A percentile compares a stretch with the other conserved stretches of the same genome.
phyloP scores from a whole-genome alignment of 1,140 invertebrate species.

The Cepaea nemoralis region DNA sequence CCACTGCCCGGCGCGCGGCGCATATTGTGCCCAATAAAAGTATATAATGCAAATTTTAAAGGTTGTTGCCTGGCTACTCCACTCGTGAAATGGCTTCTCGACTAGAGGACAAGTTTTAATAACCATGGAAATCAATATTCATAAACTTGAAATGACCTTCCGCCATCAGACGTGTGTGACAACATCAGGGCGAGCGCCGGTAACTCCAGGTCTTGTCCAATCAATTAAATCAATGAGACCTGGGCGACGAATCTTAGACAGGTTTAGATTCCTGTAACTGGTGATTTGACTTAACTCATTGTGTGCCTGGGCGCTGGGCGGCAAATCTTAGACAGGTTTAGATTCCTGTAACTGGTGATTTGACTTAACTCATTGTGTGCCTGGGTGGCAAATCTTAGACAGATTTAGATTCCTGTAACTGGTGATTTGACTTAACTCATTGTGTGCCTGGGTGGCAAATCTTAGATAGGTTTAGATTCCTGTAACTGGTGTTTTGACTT shows the following conservation, averaged over 20 bases:
- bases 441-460: too few species aligned
- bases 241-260: not conserved
- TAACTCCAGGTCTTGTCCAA: not conserved
- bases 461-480: too few species aligned
- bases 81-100: not conserved
- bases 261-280: not conserved
- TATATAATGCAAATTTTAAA: slow-evolving; percentile 5
- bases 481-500: too few species aligned
- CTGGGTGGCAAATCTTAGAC: too few species aligned
- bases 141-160: slow-evolving; percentile 18
- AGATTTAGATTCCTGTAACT: too few species aligned
- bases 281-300: too few species aligned
- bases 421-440: too few species aligned
- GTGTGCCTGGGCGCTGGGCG: too few species aligned
- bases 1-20: not conserved
- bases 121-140: not conserved
- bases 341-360: too few species aligned
- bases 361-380: too few species aligned
- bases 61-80: not conserved
- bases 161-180: not conserved
- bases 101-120: not conserved
- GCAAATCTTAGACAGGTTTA: too few species aligned
- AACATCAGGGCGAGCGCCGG: not conserved
- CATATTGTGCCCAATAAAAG: not conserved
- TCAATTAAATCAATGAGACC: slow-evolving; percentile 6